Base-by-base conservation (phyloP, 2,797 vertebrate species). In the Eulemur albifrons region DNA sequence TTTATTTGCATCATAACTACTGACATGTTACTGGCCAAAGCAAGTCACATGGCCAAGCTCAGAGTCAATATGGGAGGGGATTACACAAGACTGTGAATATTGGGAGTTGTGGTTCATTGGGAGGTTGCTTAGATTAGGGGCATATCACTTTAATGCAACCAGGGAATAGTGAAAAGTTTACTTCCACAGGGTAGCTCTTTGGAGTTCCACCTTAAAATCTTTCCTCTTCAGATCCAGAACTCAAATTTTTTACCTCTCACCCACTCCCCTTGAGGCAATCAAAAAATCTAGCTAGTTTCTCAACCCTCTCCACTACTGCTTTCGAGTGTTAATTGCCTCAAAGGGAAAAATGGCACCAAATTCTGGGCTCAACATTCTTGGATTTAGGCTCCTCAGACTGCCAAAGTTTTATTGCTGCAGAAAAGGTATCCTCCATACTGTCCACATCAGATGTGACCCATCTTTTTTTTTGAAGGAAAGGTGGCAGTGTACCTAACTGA, bases 141-240 rank as follows among this genome's bases (percentile, higher is more conserved):
- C 38, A 52, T 67, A 79, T 81, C 81, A 83, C 30, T 65, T 52
- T 88, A 95, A 79, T 75, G 50, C 40, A 92, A 38, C 54, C 7
- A 82, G 32, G 30, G 52, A 88, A 77, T 95, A 91, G 82, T 85
- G 80, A 61, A 81, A 92, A 87, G 43, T 95, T 95, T 95, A 65
- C n/a, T 91, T 75, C 43, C n/a, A 93, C 48, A 5, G 17, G 82
- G 13, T 90, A 92, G 13, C 32, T 9, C 38, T 90, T 97, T 73
- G 77, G 63, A 65, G 63, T 94, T 94, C 52, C 73, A 90, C 18
- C 20, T 73, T 82, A 81, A 93, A 95, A 23, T 80, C 57, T 75
- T 85, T 90, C 27, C n/a, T 76, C 54, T n/a, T 76, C 5, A 59
- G 59, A 17, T n/a, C 45, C 69, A 65, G 21, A 85, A 50, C 17